phyloP scores from a whole-genome alignment of 2,888 invertebrate species.

The Microplitis manilae region DNA sequence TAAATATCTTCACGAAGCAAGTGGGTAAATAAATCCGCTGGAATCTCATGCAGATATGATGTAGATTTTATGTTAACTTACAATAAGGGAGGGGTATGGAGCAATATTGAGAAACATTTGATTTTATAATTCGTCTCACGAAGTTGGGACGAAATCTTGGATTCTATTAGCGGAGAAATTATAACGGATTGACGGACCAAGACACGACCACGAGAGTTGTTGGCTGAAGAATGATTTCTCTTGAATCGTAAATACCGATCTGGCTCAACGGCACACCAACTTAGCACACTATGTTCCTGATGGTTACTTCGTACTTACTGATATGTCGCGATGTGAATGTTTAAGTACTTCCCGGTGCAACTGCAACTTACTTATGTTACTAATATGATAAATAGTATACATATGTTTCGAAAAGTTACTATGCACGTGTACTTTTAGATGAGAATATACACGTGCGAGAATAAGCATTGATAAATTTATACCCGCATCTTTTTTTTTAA shows the following conservation, averaged over 20 bases:
- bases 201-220: slow-evolving; percentile 51
- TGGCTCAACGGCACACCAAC: slow-evolving; percentile 46
- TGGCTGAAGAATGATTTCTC: slow-evolving; percentile 58
- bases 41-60: not conserved
- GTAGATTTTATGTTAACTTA: not conserved
- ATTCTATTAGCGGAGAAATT: slow-evolving; percentile 71
- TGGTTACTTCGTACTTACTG: slow-evolving; percentile 14
- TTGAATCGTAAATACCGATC: slow-evolving; percentile 65
- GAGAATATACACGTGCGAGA: not conserved
- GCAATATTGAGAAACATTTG: slow-evolving; percentile 10
- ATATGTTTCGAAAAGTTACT: not conserved
- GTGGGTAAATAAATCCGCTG: not conserved
- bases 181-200: slow-evolving; percentile 68
- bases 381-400: not conserved
- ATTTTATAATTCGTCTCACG: slow-evolving; percentile 64
- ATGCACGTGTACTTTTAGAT: not conserved
- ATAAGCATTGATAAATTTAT: not conserved
- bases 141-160: slow-evolving; percentile 68
- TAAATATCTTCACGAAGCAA: too few species aligned
- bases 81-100: not conserved
- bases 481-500: not conserved
- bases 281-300: not conserved
- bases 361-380: slow-evolving; percentile 42
- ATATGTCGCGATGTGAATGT: slow-evolving; percentile 58
- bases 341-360: slow-evolving; percentile 64